Evolutionary conservation across 1,140 invertebrate genomes (phyloP), one percentile per base, ranked within the genome.

Genomic region (Panagrolaimus sp.): DNA sequence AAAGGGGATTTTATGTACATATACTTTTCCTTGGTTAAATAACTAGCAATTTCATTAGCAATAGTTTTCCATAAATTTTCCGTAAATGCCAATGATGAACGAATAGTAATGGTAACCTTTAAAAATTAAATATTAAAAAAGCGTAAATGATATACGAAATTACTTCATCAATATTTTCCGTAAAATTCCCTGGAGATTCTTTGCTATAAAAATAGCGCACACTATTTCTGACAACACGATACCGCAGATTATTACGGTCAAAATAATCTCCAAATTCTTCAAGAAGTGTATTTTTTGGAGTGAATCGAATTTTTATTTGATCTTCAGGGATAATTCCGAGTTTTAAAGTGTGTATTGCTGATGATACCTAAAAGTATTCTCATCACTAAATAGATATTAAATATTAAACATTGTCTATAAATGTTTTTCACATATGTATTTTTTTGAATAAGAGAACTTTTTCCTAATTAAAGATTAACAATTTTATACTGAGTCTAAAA

Each of bases 181-280:
- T 57, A 27, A 57, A 57, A 57, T 57, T 57, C n/a, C 51, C 51
- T 20, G 51, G 51, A 57, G 51, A 57, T 57, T 57, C 20, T 25
- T 27, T 20, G 20, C 9, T 57, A 27, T 57, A 57, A 57, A 20
- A 27, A 27, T 57, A 57, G 27, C 51, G 51, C n/a, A 57, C 51
- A 57, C 51, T 57, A 20, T 27, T 27, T 11, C 51, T 20, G 20
- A 57, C 51, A 5, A 57, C 51, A 11, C 51, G 51, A 27, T 57
- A 57, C 20, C 51, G n/a, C 4, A 27, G 11, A 25, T 27, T 27
- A 57, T 20, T 57, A 20, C 27, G 20, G 20, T 57, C 51, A 57
- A 25, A 57, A 16, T 57, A 57, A 57, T 57, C 51, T 25, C 51
- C 51, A 5, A 57, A 57, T 13, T 57, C 51, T 27, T 57, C 51